phyloP scores from a whole-genome alignment of 1,140 invertebrate genomes.

The Lethrus apterus region DNA sequence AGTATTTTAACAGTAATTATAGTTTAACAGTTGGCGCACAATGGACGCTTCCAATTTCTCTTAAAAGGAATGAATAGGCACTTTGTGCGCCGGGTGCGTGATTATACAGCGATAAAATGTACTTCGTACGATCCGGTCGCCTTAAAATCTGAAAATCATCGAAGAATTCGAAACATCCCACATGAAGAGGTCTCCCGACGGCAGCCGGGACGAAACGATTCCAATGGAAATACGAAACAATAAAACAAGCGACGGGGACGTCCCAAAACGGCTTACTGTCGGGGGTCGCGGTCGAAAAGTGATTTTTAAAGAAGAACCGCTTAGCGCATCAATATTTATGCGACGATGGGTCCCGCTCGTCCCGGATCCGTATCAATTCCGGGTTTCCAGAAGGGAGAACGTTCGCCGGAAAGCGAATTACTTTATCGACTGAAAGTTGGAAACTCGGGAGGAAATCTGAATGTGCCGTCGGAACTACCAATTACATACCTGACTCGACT shows the following conservation, averaged over 20 bases:
- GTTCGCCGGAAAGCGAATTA: constrained; percentile 23
- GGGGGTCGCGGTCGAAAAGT: background rate
- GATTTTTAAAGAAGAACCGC: constrained; percentile 3
- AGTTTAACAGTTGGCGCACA: constrained; percentile 29
- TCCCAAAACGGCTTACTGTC: constrained; percentile 1
- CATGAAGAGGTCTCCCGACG: too few relatives aligned
- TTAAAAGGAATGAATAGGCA: constrained; percentile 39
- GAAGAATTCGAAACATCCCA: constrained; percentile 6
- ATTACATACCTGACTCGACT: constrained; percentile 10
- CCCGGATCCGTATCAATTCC: constrained; percentile 11
- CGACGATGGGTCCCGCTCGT: constrained; percentile 3
- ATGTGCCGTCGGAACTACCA: constrained; percentile 17
- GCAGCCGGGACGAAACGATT: too few relatives aligned
- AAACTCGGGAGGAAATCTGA: constrained; percentile 17
- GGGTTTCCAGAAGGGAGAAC: constrained; percentile 20
- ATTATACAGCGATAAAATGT: background rate
- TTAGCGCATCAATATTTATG: constrained; percentile 11
- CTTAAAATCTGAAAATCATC: constrained; percentile 10
- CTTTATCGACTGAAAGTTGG: constrained; percentile 17
- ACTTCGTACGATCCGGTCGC: background rate
- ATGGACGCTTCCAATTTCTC: constrained; percentile 33
- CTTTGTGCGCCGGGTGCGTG: constrained; percentile 22
- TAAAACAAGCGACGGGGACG: background rate
- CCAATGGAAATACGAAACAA: background rate
- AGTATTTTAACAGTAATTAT: constrained; percentile 23